Evolutionary conservation across 2,888 invertebrate genomes (phyloP), one percentile per base, ranked within the genome.

Genomic region (Spilosoma lubricipeda): DNA sequence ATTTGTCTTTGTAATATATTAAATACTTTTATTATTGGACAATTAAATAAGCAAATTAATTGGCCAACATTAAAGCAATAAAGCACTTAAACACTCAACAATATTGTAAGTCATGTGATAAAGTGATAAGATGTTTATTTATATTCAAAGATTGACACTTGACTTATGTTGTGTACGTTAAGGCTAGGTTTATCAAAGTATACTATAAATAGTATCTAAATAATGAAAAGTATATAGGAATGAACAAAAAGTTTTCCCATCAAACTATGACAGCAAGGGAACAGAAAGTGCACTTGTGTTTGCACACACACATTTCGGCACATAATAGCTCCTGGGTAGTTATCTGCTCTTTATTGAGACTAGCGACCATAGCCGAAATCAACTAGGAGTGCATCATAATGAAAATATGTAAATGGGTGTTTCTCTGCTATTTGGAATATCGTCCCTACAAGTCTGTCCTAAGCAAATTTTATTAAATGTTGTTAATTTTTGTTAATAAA

Each of bases 41-140:
- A n/a, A 2, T 33, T 30, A 67, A 48, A 5, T 2, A 67, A 59
- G 30, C 8, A 63, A 18, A n/a, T 63, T 15, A 30, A 63, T 63
- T 63, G 5, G 36, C 23, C 4, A 36, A 11, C 13, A n/a, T 15
- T 0, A 23, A 56, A 63, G 78, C 67, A 80, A 63, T 45, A 45
- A 52, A 33, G 20, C 52, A 56, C 23, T 56, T 7, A n/a, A 52
- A 56, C 52, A 56, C 23, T 56, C 9, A 23, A 52, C 20, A 48
- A 20, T 20, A 48, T 20, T 56, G n/a, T 13, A 56, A 56, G 56
- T 56, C n/a, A 56, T 56, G 56, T 56, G n/a, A 52, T 52, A 52
- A 52, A 52, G 23, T 52, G 52, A 56, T 56, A 56, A 56, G 3
- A 56, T n/a, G n/a, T 56, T 56, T n/a, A 56, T 56, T 56, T 56